Evolutionary conservation across 2,888 invertebrate species (phyloP).

Genomic region (Caenorhabditis becei): DNA sequence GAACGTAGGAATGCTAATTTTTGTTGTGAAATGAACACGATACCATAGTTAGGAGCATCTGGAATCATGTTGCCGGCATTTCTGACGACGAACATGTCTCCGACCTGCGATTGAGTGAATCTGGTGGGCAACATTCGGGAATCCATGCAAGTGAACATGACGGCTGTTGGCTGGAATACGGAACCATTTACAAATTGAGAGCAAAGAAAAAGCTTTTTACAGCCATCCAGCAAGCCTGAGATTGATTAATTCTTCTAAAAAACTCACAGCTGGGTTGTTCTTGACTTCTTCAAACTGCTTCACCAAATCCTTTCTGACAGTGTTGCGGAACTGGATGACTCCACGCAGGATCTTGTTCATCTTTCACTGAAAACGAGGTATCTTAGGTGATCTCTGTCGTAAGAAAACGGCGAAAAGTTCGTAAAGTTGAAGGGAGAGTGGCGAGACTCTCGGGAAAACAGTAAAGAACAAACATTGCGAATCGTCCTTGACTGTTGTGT

Average conservation of each 20-base stretch:
- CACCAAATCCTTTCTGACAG: constrained; percentile 87
- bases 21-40: not conserved
- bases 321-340: constrained; percentile 91
- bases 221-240: too few relatives aligned
- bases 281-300: constrained; percentile 92
- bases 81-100: constrained; percentile 97
- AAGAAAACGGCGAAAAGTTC: constrained; percentile 13
- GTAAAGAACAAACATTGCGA: constrained; percentile 31
- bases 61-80: constrained; percentile 97
- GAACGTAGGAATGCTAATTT: constrained; percentile 4
- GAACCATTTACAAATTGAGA: too few relatives aligned
- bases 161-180: constrained; percentile 97
- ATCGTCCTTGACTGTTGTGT: constrained; percentile 5
- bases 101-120: constrained; percentile 93
- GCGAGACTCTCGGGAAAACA: constrained; percentile 16
- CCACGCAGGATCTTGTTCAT: constrained; percentile 87
- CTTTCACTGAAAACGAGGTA: constrained; percentile 11
- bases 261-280: constrained; percentile 89
- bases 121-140: constrained; percentile 96
- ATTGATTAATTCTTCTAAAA: not conserved
- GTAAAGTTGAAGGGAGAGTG: constrained; percentile 10
- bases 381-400: constrained; percentile 32
- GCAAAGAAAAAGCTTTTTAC: constrained; percentile 74
- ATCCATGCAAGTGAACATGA: constrained; percentile 98
- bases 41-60: constrained; percentile 90